Base-by-base conservation (phyloP, 2,888 invertebrate species). In the Erynnis tages region DNA sequence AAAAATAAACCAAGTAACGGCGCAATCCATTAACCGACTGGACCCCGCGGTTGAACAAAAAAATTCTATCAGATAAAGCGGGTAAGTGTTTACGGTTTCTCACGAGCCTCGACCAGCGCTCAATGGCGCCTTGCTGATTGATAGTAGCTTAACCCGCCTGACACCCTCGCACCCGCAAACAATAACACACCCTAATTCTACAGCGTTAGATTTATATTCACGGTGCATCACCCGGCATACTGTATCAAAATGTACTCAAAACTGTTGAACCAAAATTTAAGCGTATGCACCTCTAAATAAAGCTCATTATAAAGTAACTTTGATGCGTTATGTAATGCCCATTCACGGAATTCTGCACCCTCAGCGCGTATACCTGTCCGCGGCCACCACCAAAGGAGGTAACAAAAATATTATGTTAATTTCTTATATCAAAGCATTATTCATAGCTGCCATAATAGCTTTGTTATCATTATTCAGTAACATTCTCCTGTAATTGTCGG, bases 31-130 rank as follows among this genome's bases (percentile, higher is more conserved):
- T 88, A 87, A 88, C 87, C 83, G 86, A 85, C 80, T 69, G 86
- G 85, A 86, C 50, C 86, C 82, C 76, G 82, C 81, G 70, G 81
- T 77, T 76, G 76, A 73, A 83, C 73, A 73, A 81, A 86, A 87
- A 86, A 88, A 81, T 71, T 75, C 77, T 77, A 86, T 87, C 84
- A 78, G 88, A 88, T 89, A 86, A 87, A 80, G 75, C 76, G 82
- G 79, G 83, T 86, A 88, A 87, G 87, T 87, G 87, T 89, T 89
- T 88, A 89, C 87, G 79, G 84, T 82, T 88, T 88, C 89, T 89
- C 87, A 89, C 87, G 85, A 82, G 76, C 76, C 78, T 76, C 73
- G 79, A 69, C 82, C 84, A 86, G 79, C 87, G 87, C 87, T 89
- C 87, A 86, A 88, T 89, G 88, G 89, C 89, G 88, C 88, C 89